These are phyloP conservation scores for Ypsolopha sequella DNA, from an alignment of 2,888 invertebrate genomes.

Conservation along the genomic window DNA sequence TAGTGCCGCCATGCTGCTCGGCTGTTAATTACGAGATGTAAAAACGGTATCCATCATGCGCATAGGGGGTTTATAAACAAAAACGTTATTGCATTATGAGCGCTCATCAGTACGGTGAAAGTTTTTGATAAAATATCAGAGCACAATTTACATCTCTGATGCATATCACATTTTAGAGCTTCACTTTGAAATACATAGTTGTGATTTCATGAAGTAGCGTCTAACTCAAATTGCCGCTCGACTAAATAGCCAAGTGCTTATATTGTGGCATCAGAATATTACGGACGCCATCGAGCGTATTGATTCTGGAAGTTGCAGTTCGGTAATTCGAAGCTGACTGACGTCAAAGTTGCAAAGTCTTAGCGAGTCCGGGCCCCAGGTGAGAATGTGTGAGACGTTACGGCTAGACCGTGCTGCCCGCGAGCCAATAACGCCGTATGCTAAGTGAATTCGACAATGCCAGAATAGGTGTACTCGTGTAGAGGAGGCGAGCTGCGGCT, in stretches of 20 bases:
- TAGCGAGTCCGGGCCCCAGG: slow-evolving; percentile 62
- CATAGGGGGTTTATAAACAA: neutral
- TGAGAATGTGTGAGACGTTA: slow-evolving; percentile 69
- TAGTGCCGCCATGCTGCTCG: slow-evolving; percentile 44
- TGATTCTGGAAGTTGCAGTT: slow-evolving; percentile 38
- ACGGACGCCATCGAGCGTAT: slow-evolving; percentile 15
- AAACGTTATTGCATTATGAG: neutral
- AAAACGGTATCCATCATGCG: slow-evolving; percentile 23
- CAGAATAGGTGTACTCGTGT: slow-evolving; percentile 35
- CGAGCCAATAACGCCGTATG: slow-evolving; percentile 51
- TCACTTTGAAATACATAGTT: neutral
- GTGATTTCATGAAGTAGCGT: neutral
- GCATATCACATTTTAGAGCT: no score
- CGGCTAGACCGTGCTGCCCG: slow-evolving; percentile 53
- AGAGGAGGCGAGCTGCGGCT: slow-evolving; percentile 51
- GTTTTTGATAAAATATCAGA: no score
- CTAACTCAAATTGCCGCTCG: neutral
- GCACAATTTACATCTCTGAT: no score
- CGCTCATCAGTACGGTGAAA: neutral
- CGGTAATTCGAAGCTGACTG: slow-evolving; percentile 40
- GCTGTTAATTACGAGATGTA: slow-evolving; percentile 58
- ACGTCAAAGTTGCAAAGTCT: slow-evolving; percentile 66
- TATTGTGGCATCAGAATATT: neutral
- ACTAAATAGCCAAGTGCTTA: neutral
- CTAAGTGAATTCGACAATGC: slow-evolving; percentile 59